A percentile compares a stretch with the other conserved stretches of the same genome.
These are phyloP conservation scores for Polypedilum vanderplanki DNA, from an alignment of 1,140 invertebrate genomes.

Conservation along the genomic window DNA sequence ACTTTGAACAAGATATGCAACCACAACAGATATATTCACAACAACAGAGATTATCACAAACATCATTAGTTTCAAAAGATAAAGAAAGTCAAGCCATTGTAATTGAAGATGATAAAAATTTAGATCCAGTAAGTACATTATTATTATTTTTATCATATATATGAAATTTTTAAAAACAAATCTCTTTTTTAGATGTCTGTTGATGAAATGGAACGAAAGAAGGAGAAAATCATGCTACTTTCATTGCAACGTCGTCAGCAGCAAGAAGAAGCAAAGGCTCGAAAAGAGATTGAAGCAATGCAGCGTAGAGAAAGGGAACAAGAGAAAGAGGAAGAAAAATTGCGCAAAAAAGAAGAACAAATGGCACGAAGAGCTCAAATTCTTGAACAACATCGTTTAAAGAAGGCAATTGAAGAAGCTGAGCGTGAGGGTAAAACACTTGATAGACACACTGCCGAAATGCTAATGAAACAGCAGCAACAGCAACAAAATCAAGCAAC, in stretches of 20 bases:
- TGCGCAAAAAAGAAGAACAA: slow-evolving; percentile 86
- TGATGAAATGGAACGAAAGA: slow-evolving; percentile 85
- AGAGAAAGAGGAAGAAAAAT: slow-evolving; percentile 74
- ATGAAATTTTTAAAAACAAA: not conserved
- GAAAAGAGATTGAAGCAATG: slow-evolving; percentile 79
- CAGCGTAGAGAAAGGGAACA: slow-evolving; percentile 69
- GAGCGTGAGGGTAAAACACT: slow-evolving; percentile 65
- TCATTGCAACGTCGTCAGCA: slow-evolving; percentile 80
- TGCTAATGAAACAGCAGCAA: slow-evolving; percentile 52
- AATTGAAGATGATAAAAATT: slow-evolving; percentile 57
- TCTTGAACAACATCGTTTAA: slow-evolving; percentile 88
- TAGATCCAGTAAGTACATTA: slow-evolving; percentile 56
- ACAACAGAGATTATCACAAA: no score
- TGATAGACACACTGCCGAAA: slow-evolving; percentile 44
- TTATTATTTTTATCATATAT: slow-evolving; percentile 29
- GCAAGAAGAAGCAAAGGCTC: slow-evolving; percentile 76
- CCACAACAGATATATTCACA: not conserved
- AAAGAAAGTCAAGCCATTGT: slow-evolving; percentile 54
- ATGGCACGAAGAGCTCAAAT: slow-evolving; percentile 76
- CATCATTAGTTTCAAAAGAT: slow-evolving; percentile 40
- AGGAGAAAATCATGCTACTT: slow-evolving; percentile 78
- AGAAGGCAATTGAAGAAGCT: slow-evolving; percentile 88
- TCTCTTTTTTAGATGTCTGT: slow-evolving; percentile 55
- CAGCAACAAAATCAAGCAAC: slow-evolving; percentile 36
- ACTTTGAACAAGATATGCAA: not conserved